phyloP scores from a whole-genome alignment of 1,140 invertebrate species.

The Radopholus similis region DNA sequence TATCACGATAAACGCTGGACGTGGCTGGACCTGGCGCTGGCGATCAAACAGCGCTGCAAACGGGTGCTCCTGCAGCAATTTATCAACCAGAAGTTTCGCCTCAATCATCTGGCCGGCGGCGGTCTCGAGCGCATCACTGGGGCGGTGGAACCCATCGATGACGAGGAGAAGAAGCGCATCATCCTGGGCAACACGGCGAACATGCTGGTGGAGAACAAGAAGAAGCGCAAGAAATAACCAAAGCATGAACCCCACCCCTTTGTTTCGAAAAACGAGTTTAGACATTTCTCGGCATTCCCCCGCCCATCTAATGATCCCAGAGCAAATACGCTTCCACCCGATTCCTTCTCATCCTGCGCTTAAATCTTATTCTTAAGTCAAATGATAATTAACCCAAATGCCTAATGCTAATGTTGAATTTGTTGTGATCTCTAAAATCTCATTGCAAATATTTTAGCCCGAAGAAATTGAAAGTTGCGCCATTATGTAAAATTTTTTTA shows the following conservation, averaged over 20 bases:
- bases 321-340: not conserved
- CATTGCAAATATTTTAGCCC: no score
- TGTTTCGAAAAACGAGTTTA: not conserved
- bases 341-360: not conserved
- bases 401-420: no score
- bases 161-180: constrained; percentile 60
- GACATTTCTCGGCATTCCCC: not conserved
- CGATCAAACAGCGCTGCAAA: constrained; percentile 86
- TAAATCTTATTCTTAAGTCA: not conserved
- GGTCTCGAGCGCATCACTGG: constrained; percentile 10
- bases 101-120: constrained; percentile 39
- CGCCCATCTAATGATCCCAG: not conserved
- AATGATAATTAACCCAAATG: not conserved
- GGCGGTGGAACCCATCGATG: constrained; percentile 47
- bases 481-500: not conserved
- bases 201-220: constrained; percentile 12
- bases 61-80: constrained; percentile 64
- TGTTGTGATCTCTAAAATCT: no score
- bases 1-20: constrained; percentile 89
- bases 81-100: constrained; percentile 56
- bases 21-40: constrained; percentile 92
- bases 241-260: not conserved
- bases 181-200: constrained; percentile 45
- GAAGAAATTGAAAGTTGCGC: not conserved
- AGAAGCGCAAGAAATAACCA: constrained; percentile 16